Base-by-base conservation (phyloP, 2,113 vertebrate species). In the Sceloporus tristichus region DNA sequence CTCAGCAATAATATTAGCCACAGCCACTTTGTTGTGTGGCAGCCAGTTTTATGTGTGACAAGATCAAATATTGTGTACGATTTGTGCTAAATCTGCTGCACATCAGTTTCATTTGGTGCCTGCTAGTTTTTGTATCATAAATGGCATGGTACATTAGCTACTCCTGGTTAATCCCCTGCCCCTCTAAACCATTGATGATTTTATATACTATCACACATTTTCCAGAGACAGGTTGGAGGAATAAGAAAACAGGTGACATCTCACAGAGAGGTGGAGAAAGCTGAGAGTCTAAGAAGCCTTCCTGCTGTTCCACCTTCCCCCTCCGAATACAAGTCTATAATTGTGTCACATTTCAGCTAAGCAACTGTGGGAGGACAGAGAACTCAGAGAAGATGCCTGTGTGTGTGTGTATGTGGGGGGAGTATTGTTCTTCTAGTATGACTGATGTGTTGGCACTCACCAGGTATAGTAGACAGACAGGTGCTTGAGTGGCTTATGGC, bases 251-350 rank as follows among this genome's bases (percentile, higher is more conserved):
- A 81, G 59, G 65, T 54, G 59, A 88, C 73, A 83, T 73, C 40
- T 71, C 27, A 34, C 40, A 34, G 27, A 75, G n/a, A 42, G 40
- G 74, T 40, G 42, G 82, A 68, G 48, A 56, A 48, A 78, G 62
- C 10, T n/a, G 27, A 38, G 16, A 86, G 48, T 16, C 74, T 81
- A 59, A 19, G 48, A 25, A 0, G 0, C 38, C 88, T 88, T 76
- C 38, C 86, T 85, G 84, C 40, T 86, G 4, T 29, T 90, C 9
- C 82, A 18, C 16, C 18, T 13, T 13, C 14, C 59, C 59, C 14
- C 59, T 91, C 92, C 81, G 14, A 34, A 74, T 53, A 14, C 13
- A 34, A 84, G 84, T 89, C 82, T 82, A 27, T 71, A 68, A 80
- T 70, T 42, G 76, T 53, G n/a, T 90, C 85, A 77, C 71, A 77